Evolutionary conservation across 2,797 vertebrate genomes (phyloP), one percentile per base, ranked within the genome.

Genomic region (Tadarida brasiliensis): DNA sequence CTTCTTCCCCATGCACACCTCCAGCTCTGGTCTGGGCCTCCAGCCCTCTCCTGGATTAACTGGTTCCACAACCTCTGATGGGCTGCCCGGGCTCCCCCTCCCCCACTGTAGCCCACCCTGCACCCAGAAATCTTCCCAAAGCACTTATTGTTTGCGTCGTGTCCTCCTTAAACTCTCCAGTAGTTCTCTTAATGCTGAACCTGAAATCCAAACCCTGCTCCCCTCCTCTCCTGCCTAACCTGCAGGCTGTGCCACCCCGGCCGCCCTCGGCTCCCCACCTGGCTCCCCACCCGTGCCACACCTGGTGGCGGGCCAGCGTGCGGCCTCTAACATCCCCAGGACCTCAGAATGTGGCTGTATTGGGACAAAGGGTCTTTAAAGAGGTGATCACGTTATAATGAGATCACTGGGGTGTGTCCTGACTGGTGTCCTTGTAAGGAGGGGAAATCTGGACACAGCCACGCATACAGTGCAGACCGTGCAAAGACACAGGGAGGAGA

Each of bases 81-180:
- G n/a, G 56, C 51, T 16, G n/a, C 30, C 61, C 59, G 12, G 12
- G 63, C 76, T 26, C 30, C 71, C n/a, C 19, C 2, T 0, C 35
- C n/a, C 33, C 39, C 3, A 3, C 35, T 2, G 26, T 5, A n/a
- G 61, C 22, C 30, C 86, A 5, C 24, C 54, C 19, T 51, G 71
- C 70, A 24, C 56, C 78, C 47, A 11, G 49, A 2, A 35, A 51
- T 24, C 47, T 35, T 56, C 24, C 73, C 61, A 63, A 77, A 67
- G 63, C 51, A 12, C 5, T 3, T 0, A 24, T 5, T 0, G 1
- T 28, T n/a, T 8, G 14, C 57, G n/a, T 16, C 51, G 1, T 1
- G 57, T 26, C 61, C 26, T 4, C 26, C 49, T 61, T 56, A 22
- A 11, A 56, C 19, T 51, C 35, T 1, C 85, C 5, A 5, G 28